These are phyloP conservation scores for Oligia latruncula DNA, from an alignment of 2,888 invertebrate species.

Conservation along the genomic window DNA sequence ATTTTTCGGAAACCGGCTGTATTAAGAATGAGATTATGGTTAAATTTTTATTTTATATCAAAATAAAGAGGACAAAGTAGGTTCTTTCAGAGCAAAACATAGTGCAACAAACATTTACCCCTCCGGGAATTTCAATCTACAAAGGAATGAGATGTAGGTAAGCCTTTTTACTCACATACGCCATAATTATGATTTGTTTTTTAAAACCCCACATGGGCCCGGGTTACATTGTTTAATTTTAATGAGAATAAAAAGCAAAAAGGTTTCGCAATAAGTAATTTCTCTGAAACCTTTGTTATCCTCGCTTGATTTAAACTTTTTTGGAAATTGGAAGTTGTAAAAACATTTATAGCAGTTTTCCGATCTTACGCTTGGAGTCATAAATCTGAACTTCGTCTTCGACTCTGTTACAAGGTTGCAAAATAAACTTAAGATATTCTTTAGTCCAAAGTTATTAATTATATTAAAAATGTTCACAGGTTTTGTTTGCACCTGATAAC, in stretches of 20 bases:
- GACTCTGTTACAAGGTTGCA: slow-evolving; percentile 24
- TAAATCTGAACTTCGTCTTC: slow-evolving; percentile 54
- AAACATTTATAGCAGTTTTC: slow-evolving; percentile 54
- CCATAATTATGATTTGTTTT: slow-evolving; percentile 53
- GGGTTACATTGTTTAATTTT: slow-evolving; percentile 34
- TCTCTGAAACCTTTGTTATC: slow-evolving; percentile 29
- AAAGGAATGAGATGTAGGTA: slow-evolving; percentile 39
- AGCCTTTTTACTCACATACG: slow-evolving; percentile 33
- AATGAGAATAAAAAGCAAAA: slow-evolving; percentile 29
- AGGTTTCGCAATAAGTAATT: slow-evolving; percentile 32
- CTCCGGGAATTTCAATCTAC: slow-evolving; percentile 50
- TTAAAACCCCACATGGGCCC: slow-evolving; percentile 28
- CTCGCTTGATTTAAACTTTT: slow-evolving; percentile 26
- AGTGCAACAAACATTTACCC: slow-evolving; percentile 6
- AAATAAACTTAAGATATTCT: slow-evolving; percentile 36
- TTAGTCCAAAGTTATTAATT: slow-evolving; percentile 25
- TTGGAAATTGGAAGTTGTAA: slow-evolving; percentile 55
- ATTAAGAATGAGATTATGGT: background rate
- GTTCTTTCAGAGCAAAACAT: background rate
- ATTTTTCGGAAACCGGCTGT: background rate
- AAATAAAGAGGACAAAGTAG: background rate
- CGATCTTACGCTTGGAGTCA: slow-evolving; percentile 43
- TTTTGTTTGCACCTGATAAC: background rate
- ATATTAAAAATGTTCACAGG: slow-evolving; percentile 38
- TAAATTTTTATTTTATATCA: background rate